These are phyloP conservation scores for Eueremaeus valkanovi DNA, from an alignment of 2,888 invertebrate species.

Conservation along the genomic window DNA sequence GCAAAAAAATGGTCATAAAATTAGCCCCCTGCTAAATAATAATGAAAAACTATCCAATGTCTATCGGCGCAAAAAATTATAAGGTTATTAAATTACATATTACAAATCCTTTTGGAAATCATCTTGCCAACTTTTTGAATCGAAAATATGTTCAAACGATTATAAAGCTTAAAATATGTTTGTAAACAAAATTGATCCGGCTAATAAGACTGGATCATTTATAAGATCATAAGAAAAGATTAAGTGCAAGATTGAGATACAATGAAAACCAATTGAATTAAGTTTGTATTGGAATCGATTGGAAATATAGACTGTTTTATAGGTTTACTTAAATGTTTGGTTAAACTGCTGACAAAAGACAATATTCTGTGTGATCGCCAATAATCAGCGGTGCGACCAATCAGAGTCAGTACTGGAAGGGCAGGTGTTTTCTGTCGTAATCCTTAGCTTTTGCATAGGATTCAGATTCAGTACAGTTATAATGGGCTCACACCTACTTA, in stretches of 20 bases:
- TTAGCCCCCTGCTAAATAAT: too few relatives aligned
- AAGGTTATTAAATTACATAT: too few relatives aligned
- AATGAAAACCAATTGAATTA: background rate
- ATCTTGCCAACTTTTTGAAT: too few relatives aligned
- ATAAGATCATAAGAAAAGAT: too few relatives aligned
- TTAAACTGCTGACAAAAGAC: slow-evolving; percentile 20
- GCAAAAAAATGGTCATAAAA: too few relatives aligned
- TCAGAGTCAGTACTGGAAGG: background rate
- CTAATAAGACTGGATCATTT: too few relatives aligned
- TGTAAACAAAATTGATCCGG: too few relatives aligned
- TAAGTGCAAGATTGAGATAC: background rate
- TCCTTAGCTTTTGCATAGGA: slow-evolving; percentile 5
- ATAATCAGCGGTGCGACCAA: slow-evolving; percentile 18
- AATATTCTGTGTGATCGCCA: slow-evolving; percentile 17
- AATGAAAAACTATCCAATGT: too few relatives aligned
- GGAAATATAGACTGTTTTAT: slow-evolving; percentile 3
- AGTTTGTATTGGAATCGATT: slow-evolving; percentile 5
- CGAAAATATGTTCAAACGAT: too few relatives aligned
- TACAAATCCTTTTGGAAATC: too few relatives aligned
- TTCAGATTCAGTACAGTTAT: slow-evolving; percentile 30
- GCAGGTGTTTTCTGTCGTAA: slow-evolving; percentile 30
- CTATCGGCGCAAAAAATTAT: too few relatives aligned
- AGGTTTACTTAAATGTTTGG: slow-evolving; percentile 7
- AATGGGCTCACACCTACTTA: slow-evolving; percentile 21
- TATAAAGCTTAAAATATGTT: too few relatives aligned